Evolutionary conservation across 2,113 vertebrate genomes (phyloP), one percentile per base, ranked within the genome.

Genomic region (Dipodomys spectabilis): DNA sequence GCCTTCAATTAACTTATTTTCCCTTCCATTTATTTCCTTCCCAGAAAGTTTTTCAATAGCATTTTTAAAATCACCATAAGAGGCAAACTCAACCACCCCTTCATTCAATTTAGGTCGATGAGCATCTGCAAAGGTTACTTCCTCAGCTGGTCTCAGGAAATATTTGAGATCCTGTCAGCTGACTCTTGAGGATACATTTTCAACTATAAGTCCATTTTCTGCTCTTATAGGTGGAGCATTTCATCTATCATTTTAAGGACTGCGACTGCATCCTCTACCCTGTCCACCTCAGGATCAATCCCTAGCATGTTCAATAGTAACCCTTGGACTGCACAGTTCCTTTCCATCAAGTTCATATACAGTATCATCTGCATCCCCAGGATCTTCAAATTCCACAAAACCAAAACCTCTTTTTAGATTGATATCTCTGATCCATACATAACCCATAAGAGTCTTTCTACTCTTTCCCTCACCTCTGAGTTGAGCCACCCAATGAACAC

Each of bases 161-260:
- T 99, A 99, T 98, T 99, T 99, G 97, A 99, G 98, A 98, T 99
- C 99, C 99, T 99, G 99, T 99, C 99, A 99, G 98, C 99, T 99
- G 98, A 99, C 99, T 94, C 99, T 98, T 53, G 99, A 99, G 7
- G 99, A 99, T 96, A 99, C 96, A 96, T 99, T 99, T 97, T 99
- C 99, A 97, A 99, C 99, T 94, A 99, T 99, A 92, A 99, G 98
- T 0, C 99, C 99, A 96, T 99, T 99, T 98, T 99, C 99, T 30
- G 99, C 99, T 95, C 99, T 98, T 98, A 99, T 98, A 60, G 99
- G 99, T 95, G 99, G 99, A 81, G 99, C 99, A 72, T 98, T 99
- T 97, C 99, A 98, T 98, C 99, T 99, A 97, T 99, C 99, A 98
- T 98, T 99, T 96, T 99, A 98, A 13, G 98, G 99, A 64, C 99